Percentiles rank a stretch among this genome's conserved stretches.
These are phyloP conservation scores for Crotalus tigris DNA, from an alignment of 2,113 vertebrate species.

Conservation along the genomic window DNA sequence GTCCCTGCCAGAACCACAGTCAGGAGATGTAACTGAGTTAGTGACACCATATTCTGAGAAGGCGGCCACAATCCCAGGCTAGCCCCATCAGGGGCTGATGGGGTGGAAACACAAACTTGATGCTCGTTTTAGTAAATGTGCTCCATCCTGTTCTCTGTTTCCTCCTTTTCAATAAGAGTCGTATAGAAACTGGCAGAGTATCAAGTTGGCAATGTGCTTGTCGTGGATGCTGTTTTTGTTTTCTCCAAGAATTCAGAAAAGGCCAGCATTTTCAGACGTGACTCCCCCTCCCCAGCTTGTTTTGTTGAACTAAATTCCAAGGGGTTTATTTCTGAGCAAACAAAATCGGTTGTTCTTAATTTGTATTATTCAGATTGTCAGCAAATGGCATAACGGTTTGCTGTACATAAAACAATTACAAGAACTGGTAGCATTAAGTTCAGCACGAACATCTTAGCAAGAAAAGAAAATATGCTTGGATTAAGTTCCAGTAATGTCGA, in stretches of 20 bases:
- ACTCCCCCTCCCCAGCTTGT: neutral
- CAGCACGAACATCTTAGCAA: neutral
- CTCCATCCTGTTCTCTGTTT: neutral
- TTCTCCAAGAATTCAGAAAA: neutral
- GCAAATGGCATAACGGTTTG: neutral
- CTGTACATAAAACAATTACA: neutral
- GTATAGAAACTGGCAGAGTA: neutral
- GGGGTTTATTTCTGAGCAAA: neutral
- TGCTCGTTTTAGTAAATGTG: neutral
- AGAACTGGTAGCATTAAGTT: neutral
- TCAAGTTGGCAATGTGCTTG: neutral
- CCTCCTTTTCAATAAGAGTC: neutral
- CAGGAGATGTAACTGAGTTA: neutral
- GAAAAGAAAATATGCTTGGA: neutral
- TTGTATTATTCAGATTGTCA: neutral
- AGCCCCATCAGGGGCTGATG: neutral
- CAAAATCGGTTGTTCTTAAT: neutral
- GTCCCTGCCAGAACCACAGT: neutral
- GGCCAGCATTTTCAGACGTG: neutral
- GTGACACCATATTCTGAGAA: neutral
- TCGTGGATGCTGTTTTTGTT: neutral
- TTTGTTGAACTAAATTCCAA: neutral
- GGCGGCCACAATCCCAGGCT: neutral
- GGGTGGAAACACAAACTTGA: neutral
- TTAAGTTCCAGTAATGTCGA: neutral